Evolutionary conservation across 2,113 vertebrate genomes (phyloP).

Genomic region (Rhinolophus sinicus): DNA sequence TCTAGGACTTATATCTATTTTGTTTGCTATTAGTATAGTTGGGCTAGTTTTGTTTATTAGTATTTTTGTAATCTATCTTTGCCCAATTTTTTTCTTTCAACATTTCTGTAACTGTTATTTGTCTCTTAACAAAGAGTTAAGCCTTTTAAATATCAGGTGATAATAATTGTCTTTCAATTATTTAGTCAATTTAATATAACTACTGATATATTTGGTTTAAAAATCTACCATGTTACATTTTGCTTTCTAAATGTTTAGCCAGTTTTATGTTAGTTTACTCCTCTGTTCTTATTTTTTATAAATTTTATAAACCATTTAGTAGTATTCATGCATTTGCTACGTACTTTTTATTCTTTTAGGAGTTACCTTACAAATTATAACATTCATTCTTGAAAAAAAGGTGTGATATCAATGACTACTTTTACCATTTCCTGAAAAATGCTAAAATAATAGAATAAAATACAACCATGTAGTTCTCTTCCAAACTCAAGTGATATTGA

Average conservation of each 20-base stretch:
- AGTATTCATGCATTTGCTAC: not conserved
- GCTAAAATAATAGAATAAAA: not conserved
- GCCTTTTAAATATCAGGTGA: not conserved
- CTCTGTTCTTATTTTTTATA: not conserved
- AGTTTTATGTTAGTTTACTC: not conserved
- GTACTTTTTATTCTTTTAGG: not conserved
- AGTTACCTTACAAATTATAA: not conserved
- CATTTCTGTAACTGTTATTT: not conserved
- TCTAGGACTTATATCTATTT: not conserved
- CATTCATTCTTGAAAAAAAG: not conserved
- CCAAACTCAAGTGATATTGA: not conserved
- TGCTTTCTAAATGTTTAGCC: not conserved
- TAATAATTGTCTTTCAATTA: not conserved
- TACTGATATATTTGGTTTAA: not conserved
- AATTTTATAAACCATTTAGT: not conserved
- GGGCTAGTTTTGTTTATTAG: not conserved
- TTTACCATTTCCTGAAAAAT: not conserved
- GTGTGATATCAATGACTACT: not conserved
- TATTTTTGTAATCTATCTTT: not conserved
- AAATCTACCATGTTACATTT: not conserved
- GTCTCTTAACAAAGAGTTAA: not conserved
- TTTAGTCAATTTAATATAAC: not conserved
- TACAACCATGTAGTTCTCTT: not conserved
- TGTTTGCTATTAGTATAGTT: not conserved
- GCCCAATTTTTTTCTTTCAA: not conserved